Conservation (phyloP, 2,888 invertebrate species). For the Idaea dimidiata region DNA sequence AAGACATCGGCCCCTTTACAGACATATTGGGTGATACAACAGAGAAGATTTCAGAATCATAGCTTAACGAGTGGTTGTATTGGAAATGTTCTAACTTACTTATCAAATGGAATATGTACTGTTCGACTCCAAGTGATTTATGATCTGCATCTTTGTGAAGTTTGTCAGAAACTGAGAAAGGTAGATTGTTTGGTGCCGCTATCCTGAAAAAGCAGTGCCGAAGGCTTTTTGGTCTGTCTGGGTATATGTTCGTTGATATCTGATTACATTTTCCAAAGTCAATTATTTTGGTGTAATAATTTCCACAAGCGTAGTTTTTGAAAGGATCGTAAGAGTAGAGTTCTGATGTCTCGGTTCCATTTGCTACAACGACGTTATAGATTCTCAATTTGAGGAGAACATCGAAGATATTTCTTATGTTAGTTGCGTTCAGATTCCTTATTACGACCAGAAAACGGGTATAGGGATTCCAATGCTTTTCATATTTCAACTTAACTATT, state of each 20-base stretch:
- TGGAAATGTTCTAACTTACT: slow-evolving; percentile 43
- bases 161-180: slow-evolving; percentile 39
- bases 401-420: slow-evolving; percentile 42
- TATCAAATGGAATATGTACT: slow-evolving; percentile 41
- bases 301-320: slow-evolving; percentile 56
- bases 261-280: slow-evolving; percentile 44
- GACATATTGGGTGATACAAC: slow-evolving; percentile 35
- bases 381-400: slow-evolving; percentile 39
- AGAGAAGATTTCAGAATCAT: slow-evolving; percentile 35
- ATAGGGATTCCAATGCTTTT: slow-evolving; percentile 46
- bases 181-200: slow-evolving; percentile 47
- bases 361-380: slow-evolving; percentile 40
- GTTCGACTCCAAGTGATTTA: slow-evolving; percentile 34
- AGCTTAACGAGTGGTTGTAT: slow-evolving; percentile 37
- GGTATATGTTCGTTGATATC: slow-evolving; percentile 32
- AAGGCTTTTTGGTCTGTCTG: slow-evolving; percentile 43
- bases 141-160: slow-evolving; percentile 7
- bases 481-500: slow-evolving; percentile 30
- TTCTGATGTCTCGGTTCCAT: slow-evolving; percentile 35
- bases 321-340: slow-evolving; percentile 58
- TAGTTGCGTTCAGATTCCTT: slow-evolving; percentile 19
- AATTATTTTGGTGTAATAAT: slow-evolving; percentile 43
- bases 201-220: slow-evolving; percentile 49
- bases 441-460: slow-evolving; percentile 44
- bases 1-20: slow-evolving; percentile 37